phyloP scores from a whole-genome alignment of 2,113 vertebrate species.

The Micronisus gabar region DNA sequence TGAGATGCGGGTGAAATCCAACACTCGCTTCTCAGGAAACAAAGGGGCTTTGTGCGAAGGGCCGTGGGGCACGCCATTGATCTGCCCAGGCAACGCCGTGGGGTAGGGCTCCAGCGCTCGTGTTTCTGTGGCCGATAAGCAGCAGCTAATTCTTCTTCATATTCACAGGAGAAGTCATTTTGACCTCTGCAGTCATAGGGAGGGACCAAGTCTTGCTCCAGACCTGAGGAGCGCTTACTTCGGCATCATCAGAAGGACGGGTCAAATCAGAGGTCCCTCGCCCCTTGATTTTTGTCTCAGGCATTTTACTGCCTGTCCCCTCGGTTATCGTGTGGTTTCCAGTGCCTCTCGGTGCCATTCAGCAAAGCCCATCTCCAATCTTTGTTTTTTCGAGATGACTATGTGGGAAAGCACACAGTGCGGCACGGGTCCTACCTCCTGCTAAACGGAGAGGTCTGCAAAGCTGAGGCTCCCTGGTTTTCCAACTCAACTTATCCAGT shows the following conservation, averaged over 20 bases:
- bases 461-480: background rate
- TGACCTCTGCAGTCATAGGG: background rate
- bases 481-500: background rate
- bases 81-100: background rate
- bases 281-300: background rate
- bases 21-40: background rate
- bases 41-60: background rate
- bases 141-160: background rate
- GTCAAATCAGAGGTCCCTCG: background rate
- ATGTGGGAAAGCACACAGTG: background rate
- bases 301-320: background rate
- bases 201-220: background rate
- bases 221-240: background rate
- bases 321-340: background rate
- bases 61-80: rapidly evolving
- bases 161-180: background rate
- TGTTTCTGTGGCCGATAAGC: background rate
- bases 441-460: background rate
- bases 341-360: background rate
- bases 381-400: background rate
- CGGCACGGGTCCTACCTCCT: background rate
- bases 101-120: background rate
- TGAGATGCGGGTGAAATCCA: background rate
- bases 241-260: background rate
- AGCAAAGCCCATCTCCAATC: background rate